These are phyloP conservation scores for Drosophila sulfurigaster DNA, from an alignment of 1,140 invertebrate genomes.

Conservation along the genomic window DNA sequence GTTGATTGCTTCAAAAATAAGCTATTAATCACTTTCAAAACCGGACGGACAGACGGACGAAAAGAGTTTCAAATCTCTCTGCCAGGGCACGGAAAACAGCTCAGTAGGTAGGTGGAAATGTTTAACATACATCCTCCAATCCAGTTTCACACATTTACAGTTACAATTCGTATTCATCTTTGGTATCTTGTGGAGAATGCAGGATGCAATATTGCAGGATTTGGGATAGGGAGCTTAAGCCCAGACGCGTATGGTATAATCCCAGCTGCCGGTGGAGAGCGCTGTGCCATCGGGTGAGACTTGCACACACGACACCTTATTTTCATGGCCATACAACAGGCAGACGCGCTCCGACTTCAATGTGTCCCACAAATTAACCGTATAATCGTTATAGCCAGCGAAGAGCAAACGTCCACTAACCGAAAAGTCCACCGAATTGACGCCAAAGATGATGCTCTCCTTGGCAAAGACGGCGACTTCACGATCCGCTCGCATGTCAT, in stretches of 20 bases:
- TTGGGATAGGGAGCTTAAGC: slow-evolving; percentile 53
- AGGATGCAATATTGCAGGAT: not conserved
- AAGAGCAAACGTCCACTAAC: slow-evolving; percentile 98
- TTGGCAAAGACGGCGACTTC: slow-evolving; percentile 98
- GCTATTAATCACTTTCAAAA: not conserved
- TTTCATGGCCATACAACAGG: slow-evolving; percentile 98
- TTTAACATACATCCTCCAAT: slow-evolving; percentile 23
- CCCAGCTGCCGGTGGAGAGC: slow-evolving; percentile 99
- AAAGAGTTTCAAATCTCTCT: not conserved
- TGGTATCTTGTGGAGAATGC: not conserved
- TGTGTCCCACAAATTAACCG: slow-evolving; percentile 99
- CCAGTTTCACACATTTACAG: slow-evolving; percentile 8
- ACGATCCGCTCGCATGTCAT: slow-evolving; percentile 98
- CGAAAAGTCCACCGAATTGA: slow-evolving; percentile 99
- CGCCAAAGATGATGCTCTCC: slow-evolving; percentile 99
- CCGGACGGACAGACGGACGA: not conserved
- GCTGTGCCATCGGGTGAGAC: slow-evolving; percentile 99
- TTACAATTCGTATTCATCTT: not conserved
- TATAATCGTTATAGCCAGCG: slow-evolving; percentile 99
- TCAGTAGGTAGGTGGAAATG: slow-evolving; percentile 28
- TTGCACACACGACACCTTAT: slow-evolving; percentile 96
- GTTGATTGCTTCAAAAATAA: too few species aligned
- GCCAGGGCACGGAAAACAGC: not conserved
- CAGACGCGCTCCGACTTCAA: slow-evolving; percentile 96
- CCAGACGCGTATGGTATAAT: slow-evolving; percentile 95